phyloP scores from a whole-genome alignment of 2,888 invertebrate species.

The Drosophila colorata region DNA sequence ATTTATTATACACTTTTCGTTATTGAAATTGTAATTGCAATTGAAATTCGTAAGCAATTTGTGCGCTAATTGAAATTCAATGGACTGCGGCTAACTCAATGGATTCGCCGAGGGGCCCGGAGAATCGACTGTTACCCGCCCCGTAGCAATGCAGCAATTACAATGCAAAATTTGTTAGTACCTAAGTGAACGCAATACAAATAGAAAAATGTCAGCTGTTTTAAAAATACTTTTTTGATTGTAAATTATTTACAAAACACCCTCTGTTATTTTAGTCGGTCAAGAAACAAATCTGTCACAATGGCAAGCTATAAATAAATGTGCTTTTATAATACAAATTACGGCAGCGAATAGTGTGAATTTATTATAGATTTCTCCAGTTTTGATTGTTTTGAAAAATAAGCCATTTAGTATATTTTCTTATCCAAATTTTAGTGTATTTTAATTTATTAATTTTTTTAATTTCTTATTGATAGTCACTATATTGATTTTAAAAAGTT shows the following conservation, averaged over 20 bases:
- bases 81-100: slow-evolving; percentile 41
- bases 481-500: no score
- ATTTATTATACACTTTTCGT: slow-evolving; percentile 40
- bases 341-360: no score
- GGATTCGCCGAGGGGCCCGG: slow-evolving; percentile 4
- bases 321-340: no score
- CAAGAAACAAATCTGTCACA: no score
- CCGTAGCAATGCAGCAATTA: slow-evolving; percentile 26
- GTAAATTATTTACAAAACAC: slow-evolving; percentile 18
- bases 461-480: no score
- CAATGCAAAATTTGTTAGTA: slow-evolving; percentile 36
- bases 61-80: slow-evolving; percentile 72
- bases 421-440: no score
- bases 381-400: no score
- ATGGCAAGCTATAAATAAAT: not conserved
- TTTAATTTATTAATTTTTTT: no score
- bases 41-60: slow-evolving; percentile 65
- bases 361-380: no score
- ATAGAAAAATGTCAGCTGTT: slow-evolving; percentile 8
- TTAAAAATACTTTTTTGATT: slow-evolving; percentile 10
- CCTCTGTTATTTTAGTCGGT: no score
- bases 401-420: no score
- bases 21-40: slow-evolving; percentile 61
- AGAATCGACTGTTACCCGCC: slow-evolving; percentile 1
- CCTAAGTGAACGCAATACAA: slow-evolving; percentile 35